Evolutionary conservation across 2,797 vertebrate genomes (phyloP), one percentile per base, ranked within the genome.

Genomic region (Botia almorhae): DNA sequence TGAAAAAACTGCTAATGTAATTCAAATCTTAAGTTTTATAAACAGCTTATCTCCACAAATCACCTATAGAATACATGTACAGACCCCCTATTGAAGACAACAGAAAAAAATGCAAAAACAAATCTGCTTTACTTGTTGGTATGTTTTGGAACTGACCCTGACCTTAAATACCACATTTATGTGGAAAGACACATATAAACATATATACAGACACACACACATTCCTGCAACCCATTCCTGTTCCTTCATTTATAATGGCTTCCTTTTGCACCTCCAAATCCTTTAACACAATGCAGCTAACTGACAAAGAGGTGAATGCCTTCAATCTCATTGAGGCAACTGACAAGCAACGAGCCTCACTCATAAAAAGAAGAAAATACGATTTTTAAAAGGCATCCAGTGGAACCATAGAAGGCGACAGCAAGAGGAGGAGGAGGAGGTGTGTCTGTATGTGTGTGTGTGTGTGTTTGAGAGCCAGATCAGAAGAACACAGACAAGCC

Each of bases 201-300:
- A 43, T 43, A 43, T 43, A 43, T 43, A 7, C 8, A 43, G 8
- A 8, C 58, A n/a, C 53, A 33, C 60, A 53, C 69, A 76, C 61
- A 70, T 61, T 63, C 82, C 46, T 29, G 21, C 51, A 36, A 63
- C 72, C 61, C 71, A 73, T 50, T 48, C 81, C 68, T 78, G 63
- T 50, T 68, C 85, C 82, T 76, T 87, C 79, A 83, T 86, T 89
- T 82, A 76, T 81, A 78, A 80, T 79, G 55, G 85, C 69, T 50
- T 82, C 72, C 86, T 82, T 89, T 89, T 90, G 87, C 89, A 92
- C 89, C 89, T 89, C 88, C 77, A 84, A 89, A 83, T 89, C 83
- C 82, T 86, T 87, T 89, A 81, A 86, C 86, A 90, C 88, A 91
- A 89, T 88, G 86, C 81, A 87, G 86, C 85, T 23, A 64, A 53